phyloP scores from a whole-genome alignment of 2,113 vertebrate species.

The Microtus ochrogaster region DNA sequence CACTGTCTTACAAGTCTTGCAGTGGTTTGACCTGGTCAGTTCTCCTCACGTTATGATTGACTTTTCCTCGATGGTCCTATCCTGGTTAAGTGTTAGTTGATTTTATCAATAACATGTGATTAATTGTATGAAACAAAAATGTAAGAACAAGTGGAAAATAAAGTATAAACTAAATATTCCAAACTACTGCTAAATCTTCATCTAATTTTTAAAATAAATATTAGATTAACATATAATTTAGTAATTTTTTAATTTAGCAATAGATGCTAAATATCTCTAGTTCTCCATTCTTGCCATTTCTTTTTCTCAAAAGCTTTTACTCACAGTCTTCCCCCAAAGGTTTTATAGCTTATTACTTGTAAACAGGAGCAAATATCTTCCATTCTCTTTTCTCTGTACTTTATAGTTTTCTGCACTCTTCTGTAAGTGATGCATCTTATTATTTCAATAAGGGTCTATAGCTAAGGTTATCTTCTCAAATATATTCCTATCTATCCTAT shows the following conservation, averaged over 20 bases:
- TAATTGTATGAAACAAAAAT: constrained; percentile 28
- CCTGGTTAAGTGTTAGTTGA: not conserved
- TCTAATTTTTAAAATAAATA: constrained; percentile 25
- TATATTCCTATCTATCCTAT: not conserved
- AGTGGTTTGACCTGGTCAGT: not conserved
- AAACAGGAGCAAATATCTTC: not conserved
- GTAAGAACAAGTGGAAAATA: constrained; percentile 14
- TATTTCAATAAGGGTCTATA: not conserved
- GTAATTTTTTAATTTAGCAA: constrained; percentile 35
- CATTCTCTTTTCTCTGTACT: not conserved
- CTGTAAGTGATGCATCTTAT: not conserved
- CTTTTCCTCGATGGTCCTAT: not conserved
- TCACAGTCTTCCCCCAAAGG: not conserved
- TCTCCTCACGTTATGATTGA: not conserved
- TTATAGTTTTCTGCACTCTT: not conserved
- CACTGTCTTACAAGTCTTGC: not conserved
- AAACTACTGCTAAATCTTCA: constrained; percentile 19
- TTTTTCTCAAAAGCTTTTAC: not conserved
- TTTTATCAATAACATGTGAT: constrained; percentile 1
- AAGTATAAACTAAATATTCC: not conserved
- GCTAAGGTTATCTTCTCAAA: not conserved
- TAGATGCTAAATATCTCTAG: constrained; percentile 22
- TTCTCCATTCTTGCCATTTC: constrained; percentile 12
- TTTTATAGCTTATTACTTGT: not conserved
- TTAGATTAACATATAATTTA: not conserved